Evolutionary conservation across 2,113 vertebrate species (phyloP), one percentile per base, ranked within the genome.

Genomic region (Notarius lentiginosus): DNA sequence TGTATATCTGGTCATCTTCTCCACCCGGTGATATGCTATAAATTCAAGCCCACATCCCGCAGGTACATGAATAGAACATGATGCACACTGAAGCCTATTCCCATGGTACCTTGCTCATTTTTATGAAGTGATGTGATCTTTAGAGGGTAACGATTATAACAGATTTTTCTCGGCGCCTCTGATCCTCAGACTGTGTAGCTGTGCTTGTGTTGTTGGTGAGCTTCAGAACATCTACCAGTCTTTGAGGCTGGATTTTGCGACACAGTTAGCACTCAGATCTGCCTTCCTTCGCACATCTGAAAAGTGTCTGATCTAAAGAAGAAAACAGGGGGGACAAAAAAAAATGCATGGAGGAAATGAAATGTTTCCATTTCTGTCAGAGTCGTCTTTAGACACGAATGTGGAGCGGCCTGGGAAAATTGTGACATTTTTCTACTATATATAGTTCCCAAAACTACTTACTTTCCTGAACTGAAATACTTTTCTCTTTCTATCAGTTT

Each of bases 221-320:
- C 85, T 70, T 80, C 63, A 58, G 63, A 80, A 70, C 30, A 79
- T 55, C 51, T 80, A 86, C 55, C 63, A 24, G 75, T 22, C 84
- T 85, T 66, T 85, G 60, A 85, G 84, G 84, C 75, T 22, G 24
- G 41, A 49, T 83, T 83, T 85, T 58, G 11, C 63, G 73, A 55
- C 10, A 61, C 47, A 66, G 75, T 82, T 61, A 49, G 72, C 72
- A 34, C 47, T 86, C 85, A 80, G 76, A 86, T 80, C 72, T 86
- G 61, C 66, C 34, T 81, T 86, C 61, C 61, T 55, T 68, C 47
- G 4, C n/a, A 68, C 61, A 30, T 86, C 76, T 80, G 53, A 80
- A 80, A 86, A 20, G 12, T 58, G 30, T 58, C 84, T 80, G 85
- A 86, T 86, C 61, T n/a, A 55, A 86, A 68, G 51, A 70, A 58